phyloP scores from a whole-genome alignment of 2,113 vertebrate genomes.

The Leiothrix lutea region DNA sequence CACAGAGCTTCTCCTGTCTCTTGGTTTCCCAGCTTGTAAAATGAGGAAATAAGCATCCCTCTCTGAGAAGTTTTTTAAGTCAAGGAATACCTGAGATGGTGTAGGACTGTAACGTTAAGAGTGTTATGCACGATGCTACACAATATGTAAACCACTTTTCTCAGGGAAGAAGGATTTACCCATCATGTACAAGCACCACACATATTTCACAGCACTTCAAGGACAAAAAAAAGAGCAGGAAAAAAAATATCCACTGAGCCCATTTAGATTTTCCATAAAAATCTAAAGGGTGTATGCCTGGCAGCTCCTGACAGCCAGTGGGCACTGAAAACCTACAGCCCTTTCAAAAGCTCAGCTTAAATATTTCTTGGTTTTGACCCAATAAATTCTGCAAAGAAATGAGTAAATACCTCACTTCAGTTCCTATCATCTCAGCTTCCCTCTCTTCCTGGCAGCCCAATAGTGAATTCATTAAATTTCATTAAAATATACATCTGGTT shows the following conservation, averaged over 20 bases:
- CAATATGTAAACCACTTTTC: neutral
- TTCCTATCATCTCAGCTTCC: slow-evolving; percentile 25
- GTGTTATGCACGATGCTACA: rapidly evolving
- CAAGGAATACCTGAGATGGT: neutral
- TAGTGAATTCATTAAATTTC: slow-evolving; percentile 33
- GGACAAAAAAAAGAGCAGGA: neutral
- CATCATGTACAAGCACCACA: neutral
- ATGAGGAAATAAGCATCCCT: neutral
- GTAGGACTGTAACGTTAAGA: neutral
- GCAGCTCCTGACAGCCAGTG: neutral
- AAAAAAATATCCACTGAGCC: neutral
- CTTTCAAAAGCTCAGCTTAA: neutral
- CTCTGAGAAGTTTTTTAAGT: neutral
- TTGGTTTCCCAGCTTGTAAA: neutral
- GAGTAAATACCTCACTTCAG: slow-evolving; percentile 12
- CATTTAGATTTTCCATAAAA: neutral
- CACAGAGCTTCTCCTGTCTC: neutral
- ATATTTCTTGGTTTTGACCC: neutral
- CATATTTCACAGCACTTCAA: neutral
- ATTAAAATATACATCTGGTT: slow-evolving; percentile 53
- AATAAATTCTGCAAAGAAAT: slow-evolving; percentile 18
- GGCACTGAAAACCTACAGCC: neutral
- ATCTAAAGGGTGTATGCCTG: neutral
- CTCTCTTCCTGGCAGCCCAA: slow-evolving; percentile 27
- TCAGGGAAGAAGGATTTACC: neutral